These are phyloP conservation scores for Cataglyphis rosenhaueri DNA, from an alignment of 2,888 invertebrate genomes.

Conservation along the genomic window DNA sequence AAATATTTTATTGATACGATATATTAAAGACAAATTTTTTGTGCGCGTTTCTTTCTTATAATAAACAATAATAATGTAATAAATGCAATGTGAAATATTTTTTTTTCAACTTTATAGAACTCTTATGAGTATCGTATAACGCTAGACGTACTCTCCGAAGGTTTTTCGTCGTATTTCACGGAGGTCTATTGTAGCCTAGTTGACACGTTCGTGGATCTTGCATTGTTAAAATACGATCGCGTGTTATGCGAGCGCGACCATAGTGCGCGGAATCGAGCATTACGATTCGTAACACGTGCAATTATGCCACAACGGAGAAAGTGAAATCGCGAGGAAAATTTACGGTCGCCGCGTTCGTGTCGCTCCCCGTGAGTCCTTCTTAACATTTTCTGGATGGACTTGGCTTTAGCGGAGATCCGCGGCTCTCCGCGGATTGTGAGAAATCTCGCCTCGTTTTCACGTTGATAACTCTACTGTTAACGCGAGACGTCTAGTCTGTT, in stretches of 20 bases:
- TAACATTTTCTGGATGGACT: constrained; percentile 19
- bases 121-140: background rate
- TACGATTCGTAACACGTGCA: constrained; percentile 76
- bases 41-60: background rate
- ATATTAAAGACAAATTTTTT: background rate
- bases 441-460: background rate
- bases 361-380: constrained; percentile 14
- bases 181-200: background rate
- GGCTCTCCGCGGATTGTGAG: background rate
- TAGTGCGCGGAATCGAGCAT: constrained; percentile 54
- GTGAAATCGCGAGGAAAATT: constrained; percentile 78
- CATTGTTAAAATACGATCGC: constrained; percentile 28
- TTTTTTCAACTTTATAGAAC: background rate
- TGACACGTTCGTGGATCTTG: background rate
- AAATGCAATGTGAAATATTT: background rate
- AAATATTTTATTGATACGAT: background rate
- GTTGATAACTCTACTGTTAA: background rate
- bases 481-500: background rate
- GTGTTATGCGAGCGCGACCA: constrained; percentile 2
- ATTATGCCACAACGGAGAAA: constrained; percentile 74
- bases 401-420: background rate
- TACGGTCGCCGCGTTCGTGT: constrained; percentile 29
- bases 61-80: background rate
- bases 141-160: background rate
- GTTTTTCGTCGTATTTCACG: background rate